phyloP scores from a whole-genome alignment of 2,797 vertebrate species.

The Cossypha caffra region DNA sequence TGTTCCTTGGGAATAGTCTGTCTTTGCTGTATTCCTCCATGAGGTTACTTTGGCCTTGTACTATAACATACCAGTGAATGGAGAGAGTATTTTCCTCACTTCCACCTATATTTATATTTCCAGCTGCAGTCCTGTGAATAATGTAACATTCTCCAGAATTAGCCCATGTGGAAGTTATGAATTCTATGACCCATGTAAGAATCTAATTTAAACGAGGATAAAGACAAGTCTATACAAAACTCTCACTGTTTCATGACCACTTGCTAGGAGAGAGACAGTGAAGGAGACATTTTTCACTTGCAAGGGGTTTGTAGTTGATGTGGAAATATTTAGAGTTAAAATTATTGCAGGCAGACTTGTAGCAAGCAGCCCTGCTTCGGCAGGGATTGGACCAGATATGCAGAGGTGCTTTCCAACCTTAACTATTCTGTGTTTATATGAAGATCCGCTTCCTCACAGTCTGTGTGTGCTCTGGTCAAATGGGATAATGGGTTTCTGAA shows the following conservation, averaged over 20 bases:
- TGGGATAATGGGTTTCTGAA: neutral
- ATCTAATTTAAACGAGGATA: neutral
- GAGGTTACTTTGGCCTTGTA: neutral
- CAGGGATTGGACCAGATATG: neutral
- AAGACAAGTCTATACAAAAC: neutral
- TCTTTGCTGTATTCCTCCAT: neutral
- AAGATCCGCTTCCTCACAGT: neutral
- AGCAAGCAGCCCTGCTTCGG: neutral
- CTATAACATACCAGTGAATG: neutral
- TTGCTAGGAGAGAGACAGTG: neutral
- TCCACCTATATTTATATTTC: neutral
- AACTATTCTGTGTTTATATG: neutral
- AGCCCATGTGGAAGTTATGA: neutral
- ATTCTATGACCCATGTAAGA: neutral
- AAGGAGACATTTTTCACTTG: neutral
- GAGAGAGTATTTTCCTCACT: neutral
- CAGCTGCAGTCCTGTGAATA: neutral
- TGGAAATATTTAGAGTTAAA: neutral
- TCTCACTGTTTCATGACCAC: neutral
- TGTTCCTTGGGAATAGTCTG: conserved; percentile 32
- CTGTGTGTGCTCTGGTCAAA: neutral
- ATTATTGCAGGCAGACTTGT: neutral
- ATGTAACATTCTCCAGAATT: neutral
- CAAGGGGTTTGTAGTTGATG: neutral
- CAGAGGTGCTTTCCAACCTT: neutral